Conservation (phyloP, 2,113 vertebrate species). For the Calypte anna region DNA sequence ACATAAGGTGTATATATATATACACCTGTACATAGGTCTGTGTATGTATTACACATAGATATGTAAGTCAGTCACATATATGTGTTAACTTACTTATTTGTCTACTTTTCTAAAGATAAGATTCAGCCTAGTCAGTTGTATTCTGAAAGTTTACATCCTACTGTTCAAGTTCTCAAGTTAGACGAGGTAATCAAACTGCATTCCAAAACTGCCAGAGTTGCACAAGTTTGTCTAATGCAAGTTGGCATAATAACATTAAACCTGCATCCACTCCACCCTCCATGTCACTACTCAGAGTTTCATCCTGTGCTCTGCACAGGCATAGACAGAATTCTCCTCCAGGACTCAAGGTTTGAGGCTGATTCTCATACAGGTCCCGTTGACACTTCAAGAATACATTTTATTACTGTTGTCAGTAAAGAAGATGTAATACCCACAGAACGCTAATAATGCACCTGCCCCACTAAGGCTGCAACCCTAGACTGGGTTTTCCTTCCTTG, state of each 20-base stretch:
- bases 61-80: neutral
- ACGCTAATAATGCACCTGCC: neutral
- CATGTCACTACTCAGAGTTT: neutral
- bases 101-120: conserved; percentile 6
- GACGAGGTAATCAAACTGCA: neutral
- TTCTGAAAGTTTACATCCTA: conserved; percentile 18
- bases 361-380: neutral
- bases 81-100: neutral
- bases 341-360: neutral
- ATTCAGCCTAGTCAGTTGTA: neutral
- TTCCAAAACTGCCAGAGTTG: neutral
- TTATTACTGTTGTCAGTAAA: neutral
- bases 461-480: neutral
- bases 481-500: neutral
- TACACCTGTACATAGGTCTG: neutral
- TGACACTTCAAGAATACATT: neutral
- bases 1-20: neutral
- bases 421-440: neutral
- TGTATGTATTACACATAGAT: neutral
- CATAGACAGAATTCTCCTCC: neutral
- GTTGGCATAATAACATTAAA: conserved; percentile 9
- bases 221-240: conserved; percentile 4
- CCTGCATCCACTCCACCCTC: conserved; percentile 19
- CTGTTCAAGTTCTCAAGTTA: neutral
- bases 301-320: neutral